phyloP scores from a whole-genome alignment of 2,888 invertebrate species.

The Dexiosoma caninum region DNA sequence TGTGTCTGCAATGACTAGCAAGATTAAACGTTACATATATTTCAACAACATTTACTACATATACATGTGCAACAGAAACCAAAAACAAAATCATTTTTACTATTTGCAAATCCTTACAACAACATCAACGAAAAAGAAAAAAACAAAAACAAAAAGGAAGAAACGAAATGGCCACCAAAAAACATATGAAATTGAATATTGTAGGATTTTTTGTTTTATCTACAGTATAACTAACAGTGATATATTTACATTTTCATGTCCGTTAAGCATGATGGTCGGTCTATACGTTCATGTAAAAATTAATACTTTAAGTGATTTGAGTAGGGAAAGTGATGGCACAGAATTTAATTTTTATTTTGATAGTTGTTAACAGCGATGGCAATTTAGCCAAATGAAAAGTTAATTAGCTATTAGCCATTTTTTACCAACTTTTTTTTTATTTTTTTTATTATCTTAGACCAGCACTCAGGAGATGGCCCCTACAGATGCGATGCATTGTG shows the following conservation, averaged over 20 bases:
- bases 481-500: no score
- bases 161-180: constrained; percentile 54
- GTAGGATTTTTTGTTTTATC: constrained; percentile 67
- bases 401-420: no score
- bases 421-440: no score
- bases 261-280: constrained; percentile 55
- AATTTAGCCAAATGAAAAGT: no score
- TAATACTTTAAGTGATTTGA: constrained; percentile 4
- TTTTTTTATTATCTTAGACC: no score
- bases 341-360: not conserved
- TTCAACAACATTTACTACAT: constrained; percentile 44
- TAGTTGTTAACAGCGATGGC: no score
- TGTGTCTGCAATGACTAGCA: not conserved
- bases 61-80: not conserved
- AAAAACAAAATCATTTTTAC: constrained; percentile 42
- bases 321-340: not conserved
- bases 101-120: constrained; percentile 20
- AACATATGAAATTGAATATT: constrained; percentile 75
- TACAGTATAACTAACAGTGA: constrained; percentile 46
- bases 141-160: constrained; percentile 47
- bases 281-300: constrained; percentile 19
- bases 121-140: not conserved
- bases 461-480: no score
- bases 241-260: constrained; percentile 57
- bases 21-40: constrained; percentile 46